phyloP scores from a whole-genome alignment of 2,113 vertebrate genomes.

The Myotis davidii region DNA sequence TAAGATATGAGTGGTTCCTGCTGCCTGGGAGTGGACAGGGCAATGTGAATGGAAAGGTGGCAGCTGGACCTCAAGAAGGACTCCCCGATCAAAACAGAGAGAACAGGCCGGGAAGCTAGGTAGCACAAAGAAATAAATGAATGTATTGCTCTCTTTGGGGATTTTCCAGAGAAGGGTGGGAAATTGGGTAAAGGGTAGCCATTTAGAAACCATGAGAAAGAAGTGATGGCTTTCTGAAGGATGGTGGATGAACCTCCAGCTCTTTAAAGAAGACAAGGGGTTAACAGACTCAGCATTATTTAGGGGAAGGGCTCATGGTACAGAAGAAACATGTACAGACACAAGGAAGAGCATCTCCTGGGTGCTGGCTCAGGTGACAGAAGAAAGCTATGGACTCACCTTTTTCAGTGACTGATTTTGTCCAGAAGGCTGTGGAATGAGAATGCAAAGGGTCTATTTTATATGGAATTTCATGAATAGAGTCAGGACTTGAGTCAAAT shows the following conservation, averaged over 20 bases:
- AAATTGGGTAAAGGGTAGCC: not conserved
- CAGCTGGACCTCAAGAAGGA: not conserved
- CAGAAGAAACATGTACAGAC: not conserved
- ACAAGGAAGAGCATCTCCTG: not conserved
- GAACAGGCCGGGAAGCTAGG: not conserved
- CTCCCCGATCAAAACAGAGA: not conserved
- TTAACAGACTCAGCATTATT: not conserved
- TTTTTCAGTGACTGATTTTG: not conserved
- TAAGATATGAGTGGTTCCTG: not conserved
- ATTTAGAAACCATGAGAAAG: not conserved
- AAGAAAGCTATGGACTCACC: not conserved
- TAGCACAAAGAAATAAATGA: not conserved
- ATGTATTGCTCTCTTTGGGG: not conserved
- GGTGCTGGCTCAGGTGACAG: not conserved
- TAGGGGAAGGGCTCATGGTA: not conserved
- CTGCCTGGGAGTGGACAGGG: too few relatives aligned
- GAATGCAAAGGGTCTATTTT: not conserved
- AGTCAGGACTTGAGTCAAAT: not conserved
- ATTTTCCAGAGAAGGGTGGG: not conserved
- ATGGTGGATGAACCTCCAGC: rapidly evolving
- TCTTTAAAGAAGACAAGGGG: not conserved
- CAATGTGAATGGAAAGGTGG: not conserved
- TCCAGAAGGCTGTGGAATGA: not conserved
- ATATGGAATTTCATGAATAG: not conserved
- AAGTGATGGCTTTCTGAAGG: not conserved